Conservation (phyloP, 2,888 invertebrate genomes). For the Chalcosyrphus nemorum region DNA sequence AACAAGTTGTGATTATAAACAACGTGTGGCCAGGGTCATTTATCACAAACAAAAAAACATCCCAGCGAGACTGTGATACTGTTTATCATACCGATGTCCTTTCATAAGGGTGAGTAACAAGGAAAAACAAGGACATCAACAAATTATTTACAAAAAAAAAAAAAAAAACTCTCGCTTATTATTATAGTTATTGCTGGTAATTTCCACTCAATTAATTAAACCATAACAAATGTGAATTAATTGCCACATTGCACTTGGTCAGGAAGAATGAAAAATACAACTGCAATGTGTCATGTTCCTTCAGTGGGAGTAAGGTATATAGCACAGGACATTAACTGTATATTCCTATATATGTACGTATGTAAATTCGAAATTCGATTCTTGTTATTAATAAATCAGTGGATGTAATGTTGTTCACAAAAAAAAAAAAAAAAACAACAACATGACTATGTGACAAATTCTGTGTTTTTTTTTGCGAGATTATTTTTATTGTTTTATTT, state of each 20-base stretch:
- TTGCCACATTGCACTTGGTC: slow-evolving; percentile 39
- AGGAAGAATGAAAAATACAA: slow-evolving; percentile 52
- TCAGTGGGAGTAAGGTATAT: slow-evolving; percentile 9
- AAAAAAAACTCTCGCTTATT: slow-evolving; percentile 29
- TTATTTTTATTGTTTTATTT: slow-evolving; percentile 15
- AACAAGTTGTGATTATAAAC: slow-evolving; percentile 48
- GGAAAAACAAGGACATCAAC: background rate
- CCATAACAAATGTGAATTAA: slow-evolving; percentile 68
- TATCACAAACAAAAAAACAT: slow-evolving; percentile 27
- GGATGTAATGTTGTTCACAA: background rate
- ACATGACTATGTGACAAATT: slow-evolving; percentile 8
- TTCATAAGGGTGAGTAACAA: slow-evolving; percentile 5
- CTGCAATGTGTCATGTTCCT: slow-evolving; percentile 50
- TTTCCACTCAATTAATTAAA: slow-evolving; percentile 72
- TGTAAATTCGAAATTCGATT: slow-evolving; percentile 17
- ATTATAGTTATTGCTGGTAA: slow-evolving; percentile 54
- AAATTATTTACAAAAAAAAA: background rate
- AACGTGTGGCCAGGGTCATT: slow-evolving; percentile 35
- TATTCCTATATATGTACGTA: slow-evolving; percentile 10
- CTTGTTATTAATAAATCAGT: slow-evolving; percentile 60
- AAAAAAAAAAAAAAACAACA: slow-evolving; percentile 4
- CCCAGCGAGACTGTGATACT: slow-evolving; percentile 12
- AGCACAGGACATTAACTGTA: slow-evolving; percentile 32
- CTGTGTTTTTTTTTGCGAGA: background rate
- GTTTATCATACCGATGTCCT: slow-evolving; percentile 5